Base-by-base conservation (phyloP, 2,113 vertebrate species). In the Vulpes vulpes region DNA sequence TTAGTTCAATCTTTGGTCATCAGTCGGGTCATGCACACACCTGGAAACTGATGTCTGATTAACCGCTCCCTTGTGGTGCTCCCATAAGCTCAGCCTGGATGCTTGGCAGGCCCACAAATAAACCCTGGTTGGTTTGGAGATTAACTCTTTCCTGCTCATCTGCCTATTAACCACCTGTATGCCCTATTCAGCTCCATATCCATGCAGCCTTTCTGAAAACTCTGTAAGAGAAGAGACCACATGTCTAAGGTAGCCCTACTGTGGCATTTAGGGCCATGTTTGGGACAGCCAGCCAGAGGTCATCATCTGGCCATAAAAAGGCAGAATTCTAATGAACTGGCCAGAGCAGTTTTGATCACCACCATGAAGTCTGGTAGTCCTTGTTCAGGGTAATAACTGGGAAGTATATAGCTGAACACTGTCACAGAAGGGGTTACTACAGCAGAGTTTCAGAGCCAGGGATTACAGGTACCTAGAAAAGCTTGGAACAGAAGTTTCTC, bases 1-100 rank as follows among this genome's bases (percentile, higher is more conserved):
- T 97, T 88, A 65, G 94, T 96, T 97, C 96, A 94, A 62, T 96
- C 85, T 92, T 38, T 92, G 92, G 91, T 97, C 97, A 96, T 94
- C 76, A 81, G 92, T 95, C 83, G 78, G 96, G n/a, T 88, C 76
- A 60, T 96, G 82, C 60, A 67, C 78, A 95, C 90, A 96, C 92
- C 96, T 96, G 92, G 86, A 97, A 93, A 78, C 81, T 76, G 64
- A 94, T 64, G 35, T 73, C 95, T 96, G 96, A 98, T 98, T 97
- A 97, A 97, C 90, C 2, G 23, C 57, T 97, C 95, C 95, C 97
- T 94, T 0, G n/a, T 65, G 84, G 88, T 65, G 8, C 57, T 94
- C 88, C 76, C 69, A 38, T 8, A 55, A 49, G 62, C 92, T 96
- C 55, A 74, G 79, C 25, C 85, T 94, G 67, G n/a, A 87, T n/a